Conservation (phyloP, 2,797 vertebrate genomes). For the Gymnopithys bicolor region DNA sequence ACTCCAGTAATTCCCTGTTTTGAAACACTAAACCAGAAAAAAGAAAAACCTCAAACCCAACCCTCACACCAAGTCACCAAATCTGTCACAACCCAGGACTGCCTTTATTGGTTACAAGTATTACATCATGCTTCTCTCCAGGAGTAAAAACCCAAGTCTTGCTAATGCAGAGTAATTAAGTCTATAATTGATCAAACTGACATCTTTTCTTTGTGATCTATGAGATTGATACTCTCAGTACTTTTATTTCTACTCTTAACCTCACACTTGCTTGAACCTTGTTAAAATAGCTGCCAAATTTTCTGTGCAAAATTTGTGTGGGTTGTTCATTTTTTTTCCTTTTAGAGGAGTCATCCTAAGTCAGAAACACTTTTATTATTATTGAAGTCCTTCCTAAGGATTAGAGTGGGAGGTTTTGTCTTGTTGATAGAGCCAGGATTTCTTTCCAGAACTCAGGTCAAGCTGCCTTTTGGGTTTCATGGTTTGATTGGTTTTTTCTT, state of each 20-base stretch:
- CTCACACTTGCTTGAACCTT: not conserved
- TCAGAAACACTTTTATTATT: not conserved
- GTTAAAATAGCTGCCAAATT: not conserved
- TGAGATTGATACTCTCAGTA: not conserved
- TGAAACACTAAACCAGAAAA: not conserved
- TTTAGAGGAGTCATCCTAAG: not conserved
- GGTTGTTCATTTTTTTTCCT: not conserved
- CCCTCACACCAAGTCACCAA: not conserved
- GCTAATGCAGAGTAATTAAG: not conserved
- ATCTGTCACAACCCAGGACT: not conserved
- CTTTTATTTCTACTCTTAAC: not conserved
- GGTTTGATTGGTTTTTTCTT: not conserved
- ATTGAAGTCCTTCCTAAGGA: not conserved
- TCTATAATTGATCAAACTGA: not conserved
- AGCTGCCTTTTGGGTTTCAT: not conserved
- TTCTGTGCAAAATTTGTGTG: not conserved
- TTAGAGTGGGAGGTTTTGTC: not conserved
- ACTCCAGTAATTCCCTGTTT: not conserved
- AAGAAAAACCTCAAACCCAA: not conserved
- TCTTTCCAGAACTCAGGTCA: not conserved
- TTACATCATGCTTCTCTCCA: not conserved
- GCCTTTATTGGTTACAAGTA: not conserved
- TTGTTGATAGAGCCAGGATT: not conserved
- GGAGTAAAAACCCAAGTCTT: not conserved
- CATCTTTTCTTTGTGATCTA: not conserved